These are phyloP conservation scores for Umimayanthus chanpuru DNA, from an alignment of 92 coral and sea anemone species.

Conservation along the genomic window DNA sequence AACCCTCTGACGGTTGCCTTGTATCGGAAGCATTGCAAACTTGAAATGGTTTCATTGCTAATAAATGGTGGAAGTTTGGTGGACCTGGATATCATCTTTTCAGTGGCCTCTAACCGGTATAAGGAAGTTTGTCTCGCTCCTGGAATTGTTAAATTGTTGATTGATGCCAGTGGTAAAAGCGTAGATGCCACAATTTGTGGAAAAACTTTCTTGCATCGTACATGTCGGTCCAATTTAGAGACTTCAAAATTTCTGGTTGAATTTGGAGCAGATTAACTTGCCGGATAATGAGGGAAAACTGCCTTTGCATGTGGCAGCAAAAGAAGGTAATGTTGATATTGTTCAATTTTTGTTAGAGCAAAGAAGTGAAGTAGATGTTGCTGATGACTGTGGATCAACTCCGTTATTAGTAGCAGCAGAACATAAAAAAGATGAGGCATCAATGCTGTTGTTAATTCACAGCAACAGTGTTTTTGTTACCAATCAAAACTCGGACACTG, in stretches of 20 bases:
- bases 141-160: no score
- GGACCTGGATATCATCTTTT: not conserved
- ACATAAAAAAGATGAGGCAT: not conserved
- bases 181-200: no score
- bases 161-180: no score
- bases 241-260: constrained; percentile 10
- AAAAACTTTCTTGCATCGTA: constrained; percentile 12
- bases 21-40: not conserved
- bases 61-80: not conserved
- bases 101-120: not conserved
- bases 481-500: not conserved
- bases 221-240: constrained; percentile 1
- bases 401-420: constrained; percentile 17
- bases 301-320: constrained; percentile 12
- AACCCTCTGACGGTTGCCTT: not conserved
- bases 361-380: constrained; percentile 30
- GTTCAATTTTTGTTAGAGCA: constrained; percentile 22
- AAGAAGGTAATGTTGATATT: not conserved
- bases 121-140: no score
- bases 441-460: not conserved
- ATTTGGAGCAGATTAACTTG: constrained; percentile 38
- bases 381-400: constrained; percentile 3
- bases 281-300: not conserved
- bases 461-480: not conserved
- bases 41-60: no score